Evolutionary conservation across 2,888 invertebrate species (phyloP).

Genomic region (Eumacrocentrus americanus): DNA sequence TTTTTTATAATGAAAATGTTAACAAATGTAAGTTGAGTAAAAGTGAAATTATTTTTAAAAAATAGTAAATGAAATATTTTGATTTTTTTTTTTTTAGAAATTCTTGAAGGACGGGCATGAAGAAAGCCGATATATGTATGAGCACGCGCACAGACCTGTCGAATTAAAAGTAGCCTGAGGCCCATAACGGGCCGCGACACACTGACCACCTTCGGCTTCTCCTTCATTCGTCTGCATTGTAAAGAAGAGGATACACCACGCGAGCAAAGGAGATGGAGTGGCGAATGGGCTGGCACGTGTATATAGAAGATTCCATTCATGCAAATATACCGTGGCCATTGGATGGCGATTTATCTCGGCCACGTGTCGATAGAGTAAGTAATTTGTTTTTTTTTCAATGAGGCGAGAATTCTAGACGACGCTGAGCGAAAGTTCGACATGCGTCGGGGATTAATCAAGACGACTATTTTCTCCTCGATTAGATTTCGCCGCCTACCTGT

Average conservation of each 20-base stretch:
- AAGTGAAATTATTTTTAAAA: no score
- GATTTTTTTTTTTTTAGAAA: no score
- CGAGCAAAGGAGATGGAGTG: constrained; percentile 6
- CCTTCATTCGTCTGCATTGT: constrained; percentile 13
- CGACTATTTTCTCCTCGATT: constrained; percentile 12
- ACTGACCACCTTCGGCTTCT: constrained; percentile 44
- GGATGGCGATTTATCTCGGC: background rate
- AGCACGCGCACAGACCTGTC: constrained; percentile 40
- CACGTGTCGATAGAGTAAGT: background rate
- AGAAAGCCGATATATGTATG: background rate
- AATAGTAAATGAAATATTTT: no score
- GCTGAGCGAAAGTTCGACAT: constrained; percentile 12
- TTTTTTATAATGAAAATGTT: no score
- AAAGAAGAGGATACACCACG: constrained; percentile 2
- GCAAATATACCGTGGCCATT: constrained; percentile 16
- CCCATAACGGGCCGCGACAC: constrained; percentile 56
- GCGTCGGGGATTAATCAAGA: constrained; percentile 15
- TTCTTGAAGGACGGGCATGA: background rate
- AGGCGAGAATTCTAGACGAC: constrained; percentile 8
- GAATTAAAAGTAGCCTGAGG: constrained; percentile 56
- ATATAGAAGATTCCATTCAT: constrained; percentile 27
- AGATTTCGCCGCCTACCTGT: constrained; percentile 1
- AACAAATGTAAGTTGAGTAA: no score
- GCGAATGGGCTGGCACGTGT: constrained; percentile 11
- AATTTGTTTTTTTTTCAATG: constrained; percentile 10